These are phyloP conservation scores for Drosophila merina DNA, from an alignment of 2,888 invertebrate genomes.

Conservation along the genomic window DNA sequence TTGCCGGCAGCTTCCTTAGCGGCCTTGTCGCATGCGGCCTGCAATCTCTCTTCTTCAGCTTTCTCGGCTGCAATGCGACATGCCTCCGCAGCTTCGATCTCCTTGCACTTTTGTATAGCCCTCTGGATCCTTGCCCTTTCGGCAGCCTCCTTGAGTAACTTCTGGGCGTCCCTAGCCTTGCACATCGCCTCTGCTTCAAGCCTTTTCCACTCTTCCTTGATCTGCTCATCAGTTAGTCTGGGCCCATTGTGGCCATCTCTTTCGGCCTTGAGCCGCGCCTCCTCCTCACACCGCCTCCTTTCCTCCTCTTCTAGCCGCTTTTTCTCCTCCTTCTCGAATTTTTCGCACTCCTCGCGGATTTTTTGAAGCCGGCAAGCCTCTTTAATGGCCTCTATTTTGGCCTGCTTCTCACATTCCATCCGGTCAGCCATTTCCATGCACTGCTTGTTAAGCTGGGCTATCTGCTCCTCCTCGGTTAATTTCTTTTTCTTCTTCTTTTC, in stretches of 20 bases:
- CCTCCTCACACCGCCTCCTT: constrained; percentile 2
- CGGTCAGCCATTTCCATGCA: constrained; percentile 27
- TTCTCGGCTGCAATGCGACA: constrained; percentile 15
- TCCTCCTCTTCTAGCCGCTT: constrained; percentile 12
- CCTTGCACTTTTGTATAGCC: constrained; percentile 1
- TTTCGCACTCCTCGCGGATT: constrained; percentile 17
- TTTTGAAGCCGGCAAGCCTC: constrained; percentile 10
- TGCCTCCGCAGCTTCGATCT: constrained; percentile 7
- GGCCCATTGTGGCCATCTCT: neutral
- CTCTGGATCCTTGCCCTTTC: neutral
- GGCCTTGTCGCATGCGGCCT: constrained; percentile 1
- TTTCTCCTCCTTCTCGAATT: constrained; percentile 6
- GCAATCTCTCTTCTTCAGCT: neutral
- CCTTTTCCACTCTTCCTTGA: constrained; percentile 1
- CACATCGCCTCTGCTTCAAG: constrained; percentile 1
- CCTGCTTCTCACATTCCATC: constrained; percentile 31
- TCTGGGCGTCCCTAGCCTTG: constrained; percentile 7
- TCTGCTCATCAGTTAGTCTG: constrained; percentile 3
- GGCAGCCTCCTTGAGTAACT: constrained; percentile 13
- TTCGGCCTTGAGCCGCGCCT: constrained; percentile 7
- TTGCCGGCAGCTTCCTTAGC: neutral
- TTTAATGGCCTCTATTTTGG: constrained; percentile 30
- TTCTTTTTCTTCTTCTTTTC: neutral
- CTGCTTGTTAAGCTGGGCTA: constrained; percentile 27
- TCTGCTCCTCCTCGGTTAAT: constrained; percentile 2